Evolutionary conservation across 2,797 vertebrate genomes (phyloP).

Genomic region (Agapornis canus): DNA sequence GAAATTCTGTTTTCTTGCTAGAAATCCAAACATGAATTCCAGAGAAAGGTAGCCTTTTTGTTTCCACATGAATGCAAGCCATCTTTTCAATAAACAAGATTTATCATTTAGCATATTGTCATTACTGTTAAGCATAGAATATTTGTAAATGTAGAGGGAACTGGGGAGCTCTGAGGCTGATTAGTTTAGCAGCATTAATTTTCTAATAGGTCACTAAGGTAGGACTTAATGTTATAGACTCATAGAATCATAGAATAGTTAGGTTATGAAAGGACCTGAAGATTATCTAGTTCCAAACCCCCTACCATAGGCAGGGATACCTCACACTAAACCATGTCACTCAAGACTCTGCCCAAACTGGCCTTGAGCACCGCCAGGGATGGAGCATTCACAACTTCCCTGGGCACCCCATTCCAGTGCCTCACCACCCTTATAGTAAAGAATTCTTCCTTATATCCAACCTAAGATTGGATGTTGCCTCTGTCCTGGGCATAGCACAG

Average conservation of each 20-base stretch:
- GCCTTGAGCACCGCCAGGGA: no score
- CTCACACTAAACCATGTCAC: no score
- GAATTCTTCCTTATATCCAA: no score
- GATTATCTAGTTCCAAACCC: no score
- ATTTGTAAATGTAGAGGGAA: background rate
- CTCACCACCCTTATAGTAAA: no score
- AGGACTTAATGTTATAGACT: background rate
- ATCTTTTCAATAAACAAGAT: background rate
- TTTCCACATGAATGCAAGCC: background rate
- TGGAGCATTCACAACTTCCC: no score
- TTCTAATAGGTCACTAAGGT: background rate
- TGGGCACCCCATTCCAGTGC: no score
- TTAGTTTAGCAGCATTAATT: background rate
- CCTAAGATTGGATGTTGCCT: background rate
- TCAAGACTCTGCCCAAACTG: no score
- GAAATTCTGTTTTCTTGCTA: background rate
- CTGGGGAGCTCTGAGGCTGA: background rate
- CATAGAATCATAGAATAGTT: no score
- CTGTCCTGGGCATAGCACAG: background rate
- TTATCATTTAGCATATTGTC: background rate
- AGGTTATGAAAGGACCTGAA: no score
- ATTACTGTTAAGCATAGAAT: background rate
- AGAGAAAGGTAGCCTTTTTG: background rate
- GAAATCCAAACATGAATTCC: background rate
- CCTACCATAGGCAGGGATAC: no score